Percentiles rank a stretch among this genome's conserved stretches.
Conservation (phyloP, 1,140 invertebrate species). For the Drosophila ambigua region DNA sequence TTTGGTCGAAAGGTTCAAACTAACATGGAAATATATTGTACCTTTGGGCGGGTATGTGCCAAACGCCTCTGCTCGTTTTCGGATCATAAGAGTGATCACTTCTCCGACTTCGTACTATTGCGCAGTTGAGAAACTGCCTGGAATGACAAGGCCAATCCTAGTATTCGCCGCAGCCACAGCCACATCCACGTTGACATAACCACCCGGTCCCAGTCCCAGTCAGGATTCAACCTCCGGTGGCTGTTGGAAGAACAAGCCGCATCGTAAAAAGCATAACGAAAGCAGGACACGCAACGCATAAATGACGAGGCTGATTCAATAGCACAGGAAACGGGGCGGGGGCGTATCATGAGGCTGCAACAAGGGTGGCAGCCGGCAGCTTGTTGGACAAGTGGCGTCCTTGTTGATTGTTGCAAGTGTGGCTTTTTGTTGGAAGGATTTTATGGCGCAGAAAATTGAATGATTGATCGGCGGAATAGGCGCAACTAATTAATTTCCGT, state of each 20-base stretch:
- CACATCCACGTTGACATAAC: background rate
- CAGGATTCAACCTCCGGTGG: slow-evolving; percentile 16
- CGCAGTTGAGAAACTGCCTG: slow-evolving; percentile 66
- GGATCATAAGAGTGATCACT: slow-evolving; percentile 17
- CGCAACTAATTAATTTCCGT: slow-evolving; percentile 76
- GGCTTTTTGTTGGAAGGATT: slow-evolving; percentile 46
- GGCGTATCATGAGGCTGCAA: slow-evolving; percentile 38
- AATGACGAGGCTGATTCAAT: slow-evolving; percentile 64
- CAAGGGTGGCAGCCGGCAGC: slow-evolving; percentile 11
- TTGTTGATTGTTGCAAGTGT: slow-evolving; percentile 44
- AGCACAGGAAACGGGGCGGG: slow-evolving; percentile 9
- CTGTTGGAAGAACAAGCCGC: slow-evolving; percentile 32
- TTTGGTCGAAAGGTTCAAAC: no score
- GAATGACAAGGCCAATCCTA: slow-evolving; percentile 13
- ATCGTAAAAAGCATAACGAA: slow-evolving; percentile 60
- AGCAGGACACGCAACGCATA: slow-evolving; percentile 42
- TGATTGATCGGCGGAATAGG: slow-evolving; percentile 78
- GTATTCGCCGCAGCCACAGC: background rate
- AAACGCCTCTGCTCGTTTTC: slow-evolving; percentile 1
- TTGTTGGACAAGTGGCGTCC: slow-evolving; percentile 60
- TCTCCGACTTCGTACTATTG: slow-evolving; percentile 35
- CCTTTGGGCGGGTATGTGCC: background rate
- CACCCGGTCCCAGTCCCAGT: background rate
- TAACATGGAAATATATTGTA: background rate
- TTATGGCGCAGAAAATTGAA: slow-evolving; percentile 80